Conservation (phyloP, 2,888 invertebrate genomes). For the Ctenicera cuprea region DNA sequence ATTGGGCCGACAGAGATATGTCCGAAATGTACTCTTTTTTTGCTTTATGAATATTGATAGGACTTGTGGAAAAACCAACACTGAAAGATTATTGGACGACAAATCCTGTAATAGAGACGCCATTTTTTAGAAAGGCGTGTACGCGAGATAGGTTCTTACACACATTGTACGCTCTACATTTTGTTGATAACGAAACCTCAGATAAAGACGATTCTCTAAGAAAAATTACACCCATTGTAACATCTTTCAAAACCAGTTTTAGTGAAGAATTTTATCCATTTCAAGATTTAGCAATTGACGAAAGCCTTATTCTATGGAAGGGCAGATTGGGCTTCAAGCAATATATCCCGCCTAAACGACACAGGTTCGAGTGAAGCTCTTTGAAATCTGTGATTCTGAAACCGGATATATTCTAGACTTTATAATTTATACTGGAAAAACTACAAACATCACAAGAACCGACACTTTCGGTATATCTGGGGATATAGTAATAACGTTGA, state of each 20-base stretch:
- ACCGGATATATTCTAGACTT: constrained; percentile 58
- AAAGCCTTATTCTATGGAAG: constrained; percentile 53
- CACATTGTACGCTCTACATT: constrained; percentile 55
- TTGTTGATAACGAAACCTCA: constrained; percentile 51
- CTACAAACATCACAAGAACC: constrained; percentile 39
- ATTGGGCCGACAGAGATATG: constrained; percentile 10
- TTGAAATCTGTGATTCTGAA: constrained; percentile 59
- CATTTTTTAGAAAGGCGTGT: constrained; percentile 53
- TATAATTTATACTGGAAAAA: constrained; percentile 56
- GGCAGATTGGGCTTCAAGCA: constrained; percentile 53
- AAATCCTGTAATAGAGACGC: constrained; percentile 15
- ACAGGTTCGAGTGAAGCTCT: constrained; percentile 57
- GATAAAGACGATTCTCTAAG: constrained; percentile 48
- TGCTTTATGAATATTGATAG: constrained; percentile 30
- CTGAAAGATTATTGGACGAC: constrained; percentile 35
- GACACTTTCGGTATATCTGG: constrained; percentile 53
- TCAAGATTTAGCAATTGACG: constrained; percentile 55
- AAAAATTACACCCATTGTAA: constrained; percentile 48
- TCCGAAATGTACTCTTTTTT: constrained; percentile 38
- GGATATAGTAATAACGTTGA: constrained; percentile 52
- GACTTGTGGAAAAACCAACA: constrained; percentile 25
- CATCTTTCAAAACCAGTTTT: constrained; percentile 35
- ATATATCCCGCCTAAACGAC: constrained; percentile 53
- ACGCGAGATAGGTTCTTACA: constrained; percentile 56
- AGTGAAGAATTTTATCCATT: constrained; percentile 46